Conservation (phyloP, 2,113 vertebrate genomes). For the Ginglymostoma cirratum region DNA sequence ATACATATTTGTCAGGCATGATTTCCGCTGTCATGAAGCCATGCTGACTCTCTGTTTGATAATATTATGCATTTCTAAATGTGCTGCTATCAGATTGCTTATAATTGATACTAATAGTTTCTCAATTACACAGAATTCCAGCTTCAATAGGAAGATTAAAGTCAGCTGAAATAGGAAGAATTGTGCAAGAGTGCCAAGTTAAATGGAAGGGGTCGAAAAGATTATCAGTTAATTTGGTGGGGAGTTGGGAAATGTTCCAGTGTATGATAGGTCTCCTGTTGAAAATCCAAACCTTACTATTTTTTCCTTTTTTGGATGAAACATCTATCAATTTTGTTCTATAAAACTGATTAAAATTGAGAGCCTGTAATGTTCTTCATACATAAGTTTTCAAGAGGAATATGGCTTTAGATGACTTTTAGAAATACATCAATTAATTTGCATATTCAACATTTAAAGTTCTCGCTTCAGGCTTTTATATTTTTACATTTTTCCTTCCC, state of each 20-base stretch:
- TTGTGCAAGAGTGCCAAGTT: neutral
- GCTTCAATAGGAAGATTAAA: neutral
- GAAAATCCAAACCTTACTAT: neutral
- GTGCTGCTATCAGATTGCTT: too few relatives aligned
- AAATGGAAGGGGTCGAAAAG: neutral
- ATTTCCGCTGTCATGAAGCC: too few relatives aligned
- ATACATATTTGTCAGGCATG: too few relatives aligned
- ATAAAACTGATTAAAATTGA: neutral
- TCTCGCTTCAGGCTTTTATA: neutral
- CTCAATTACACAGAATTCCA: neutral
- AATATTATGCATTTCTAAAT: too few relatives aligned
- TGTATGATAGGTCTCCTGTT: neutral
- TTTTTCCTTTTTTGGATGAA: neutral
- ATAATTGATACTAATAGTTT: too few relatives aligned
- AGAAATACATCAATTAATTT: neutral
- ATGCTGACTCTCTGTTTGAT: too few relatives aligned
- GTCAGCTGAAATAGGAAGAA: neutral
- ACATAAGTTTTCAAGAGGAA: neutral
- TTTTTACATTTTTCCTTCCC: neutral
- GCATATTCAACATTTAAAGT: neutral
- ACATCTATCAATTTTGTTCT: neutral
- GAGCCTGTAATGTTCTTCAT: neutral
- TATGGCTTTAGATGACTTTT: neutral
- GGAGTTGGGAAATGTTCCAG: neutral
- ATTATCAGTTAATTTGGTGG: neutral